Base-by-base conservation (phyloP, 2,113 vertebrate species). In the Cebus imitator region DNA sequence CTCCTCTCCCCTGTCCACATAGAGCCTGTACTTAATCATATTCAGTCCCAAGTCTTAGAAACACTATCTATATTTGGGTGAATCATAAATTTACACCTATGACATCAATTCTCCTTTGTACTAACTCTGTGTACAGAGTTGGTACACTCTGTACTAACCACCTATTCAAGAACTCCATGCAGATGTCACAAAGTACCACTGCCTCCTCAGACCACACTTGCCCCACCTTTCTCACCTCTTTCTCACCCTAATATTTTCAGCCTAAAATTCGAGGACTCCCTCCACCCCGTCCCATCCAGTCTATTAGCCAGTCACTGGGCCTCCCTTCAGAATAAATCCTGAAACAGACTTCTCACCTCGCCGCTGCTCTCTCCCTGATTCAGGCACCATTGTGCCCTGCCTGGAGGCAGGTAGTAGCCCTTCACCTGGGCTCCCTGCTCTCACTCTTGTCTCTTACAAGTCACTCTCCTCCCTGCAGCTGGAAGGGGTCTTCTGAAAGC, bases 1-100 rank as follows among this genome's bases (percentile, higher is more conserved):
- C 35, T 50, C 43, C 8, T 32, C 5, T 43, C 27, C 43, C 35
- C 4, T 20, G 0, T 13, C n/a, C 2, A 25, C 23, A 1, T 50
- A 2, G 0, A 68, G 30, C 40, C 32, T n/a, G 48, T 32, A 6
- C 13, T 5, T 37, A 37, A 78, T 18, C 70, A 11, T 12, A 21
- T 11, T 58, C 58, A 8, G 18, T 30, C 23, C 79, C 8, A 43
- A 8, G 80, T 68, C 79, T 84, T 55, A 52, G 80, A 13, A 79
- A 52, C 6, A 25, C 66, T 30, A 8, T 7, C 45, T 16, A 7
- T 11, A 5, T 40, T 20, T 1, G 48, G 37, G 13, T 17, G 79
- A 16, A 57, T 17, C 94, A 72, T 78, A n/a, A 8, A 45, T 68
- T 85, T 48, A 0, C 12, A 18, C 45, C 58, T 48, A 21, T 27